Evolutionary conservation across 2,113 vertebrate genomes (phyloP).

Genomic region (Monarcha castaneiventris): DNA sequence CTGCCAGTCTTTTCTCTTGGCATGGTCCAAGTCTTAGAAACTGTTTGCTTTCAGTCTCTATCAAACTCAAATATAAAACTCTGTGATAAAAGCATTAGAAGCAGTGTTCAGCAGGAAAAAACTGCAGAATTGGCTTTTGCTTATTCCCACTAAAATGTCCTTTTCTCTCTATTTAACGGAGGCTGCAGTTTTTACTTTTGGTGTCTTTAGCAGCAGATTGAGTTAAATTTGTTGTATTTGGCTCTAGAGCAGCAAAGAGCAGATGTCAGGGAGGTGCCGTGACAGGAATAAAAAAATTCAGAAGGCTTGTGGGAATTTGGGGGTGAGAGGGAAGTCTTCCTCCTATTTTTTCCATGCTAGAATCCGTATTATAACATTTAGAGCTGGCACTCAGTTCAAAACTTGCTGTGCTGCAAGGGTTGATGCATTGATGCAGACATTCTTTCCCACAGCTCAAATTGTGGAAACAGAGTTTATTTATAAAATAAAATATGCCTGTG

Average conservation of each 20-base stretch:
- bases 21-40: background rate
- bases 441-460: constrained; percentile 47
- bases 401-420: background rate
- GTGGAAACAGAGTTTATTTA: constrained; percentile 46
- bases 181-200: constrained; percentile 20
- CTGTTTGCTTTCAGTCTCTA: constrained; percentile 11
- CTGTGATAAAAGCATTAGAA: constrained; percentile 9
- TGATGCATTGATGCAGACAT: background rate
- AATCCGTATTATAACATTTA: background rate
- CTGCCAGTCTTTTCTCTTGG: constrained; percentile 33
- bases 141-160: background rate
- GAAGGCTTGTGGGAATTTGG: constrained; percentile 23
- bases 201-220: constrained; percentile 39
- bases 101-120: background rate
- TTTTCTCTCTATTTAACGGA: background rate
- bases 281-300: constrained; percentile 46
- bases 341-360: background rate
- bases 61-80: constrained; percentile 28
- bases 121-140: background rate
- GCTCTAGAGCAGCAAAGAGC: constrained; percentile 37
- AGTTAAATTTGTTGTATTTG: constrained; percentile 50
- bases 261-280: constrained; percentile 45
- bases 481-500: constrained; percentile 28
- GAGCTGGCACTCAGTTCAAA: constrained; percentile 5
- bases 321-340: background rate